phyloP scores from a whole-genome alignment of 2,888 invertebrate species.

The Incurvaria masculella region DNA sequence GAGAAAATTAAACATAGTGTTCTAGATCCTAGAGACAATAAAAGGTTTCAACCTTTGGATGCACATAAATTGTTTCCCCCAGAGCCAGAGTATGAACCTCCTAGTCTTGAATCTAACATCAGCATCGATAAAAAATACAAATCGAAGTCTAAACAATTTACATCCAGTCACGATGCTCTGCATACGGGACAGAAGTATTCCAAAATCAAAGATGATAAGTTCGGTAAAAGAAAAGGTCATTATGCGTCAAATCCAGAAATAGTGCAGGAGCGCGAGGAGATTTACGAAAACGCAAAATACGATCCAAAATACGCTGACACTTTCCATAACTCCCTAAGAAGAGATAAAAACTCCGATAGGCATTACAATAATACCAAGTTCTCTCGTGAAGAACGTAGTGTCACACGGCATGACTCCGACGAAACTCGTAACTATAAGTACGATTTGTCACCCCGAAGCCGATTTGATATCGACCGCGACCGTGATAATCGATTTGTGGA shows the following conservation, averaged over 20 bases:
- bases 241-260: constrained; percentile 63
- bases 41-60: constrained; percentile 31
- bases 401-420: constrained; percentile 45
- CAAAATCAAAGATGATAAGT: constrained; percentile 41
- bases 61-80: constrained; percentile 42
- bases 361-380: constrained; percentile 24
- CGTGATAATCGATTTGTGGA: constrained; percentile 65
- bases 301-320: constrained; percentile 39
- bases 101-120: constrained; percentile 61
- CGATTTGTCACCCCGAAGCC: constrained; percentile 36
- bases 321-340: constrained; percentile 61
- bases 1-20: constrained; percentile 37
- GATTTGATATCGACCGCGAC: constrained; percentile 45
- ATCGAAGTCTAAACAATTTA: constrained; percentile 36
- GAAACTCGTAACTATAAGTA: constrained; percentile 47
- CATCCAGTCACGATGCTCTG: constrained; percentile 48
- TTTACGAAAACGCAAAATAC: constrained; percentile 43
- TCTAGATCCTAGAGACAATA: constrained; percentile 37
- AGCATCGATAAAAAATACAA: constrained; percentile 47
- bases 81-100: constrained; percentile 61
- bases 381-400: constrained; percentile 28
- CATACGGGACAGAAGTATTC: constrained; percentile 41
- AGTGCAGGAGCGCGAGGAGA: constrained; percentile 47
- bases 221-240: constrained; percentile 48
- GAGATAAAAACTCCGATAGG: constrained; percentile 53